phyloP scores from a whole-genome alignment of 2,797 vertebrate species.

The Eulemur mongoz region DNA sequence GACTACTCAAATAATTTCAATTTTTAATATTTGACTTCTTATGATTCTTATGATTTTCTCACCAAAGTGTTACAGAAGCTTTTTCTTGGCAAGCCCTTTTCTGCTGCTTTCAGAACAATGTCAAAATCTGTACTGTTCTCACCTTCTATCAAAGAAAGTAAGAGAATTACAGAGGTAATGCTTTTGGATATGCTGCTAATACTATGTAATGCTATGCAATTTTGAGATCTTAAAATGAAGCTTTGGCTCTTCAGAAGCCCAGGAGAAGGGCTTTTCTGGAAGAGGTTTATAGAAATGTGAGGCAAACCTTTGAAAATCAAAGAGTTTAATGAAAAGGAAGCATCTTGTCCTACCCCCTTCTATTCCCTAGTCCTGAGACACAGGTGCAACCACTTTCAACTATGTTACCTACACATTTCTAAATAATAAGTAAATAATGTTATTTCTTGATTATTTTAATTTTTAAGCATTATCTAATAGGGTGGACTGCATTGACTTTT shows the following conservation, averaged over 20 bases:
- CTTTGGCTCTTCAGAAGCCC: background rate
- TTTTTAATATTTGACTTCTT: constrained; percentile 45
- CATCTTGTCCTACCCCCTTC: background rate
- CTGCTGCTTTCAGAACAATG: constrained; percentile 26
- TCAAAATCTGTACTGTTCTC: background rate
- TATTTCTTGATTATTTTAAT: background rate
- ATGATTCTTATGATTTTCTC: background rate
- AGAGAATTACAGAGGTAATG: constrained; percentile 5
- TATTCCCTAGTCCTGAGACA: background rate
- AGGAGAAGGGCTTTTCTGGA: background rate
- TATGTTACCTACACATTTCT: background rate
- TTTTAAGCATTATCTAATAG: background rate
- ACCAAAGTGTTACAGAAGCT: background rate
- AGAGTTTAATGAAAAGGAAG: background rate
- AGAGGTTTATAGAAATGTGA: background rate
- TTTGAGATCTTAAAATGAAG: constrained; percentile 34
- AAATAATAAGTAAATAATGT: background rate
- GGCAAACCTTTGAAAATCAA: background rate
- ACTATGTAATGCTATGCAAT: background rate
- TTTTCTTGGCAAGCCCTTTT: background rate
- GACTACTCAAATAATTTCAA: constrained; percentile 38
- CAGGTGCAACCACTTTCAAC: background rate
- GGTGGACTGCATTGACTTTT: background rate
- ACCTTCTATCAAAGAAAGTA: background rate
- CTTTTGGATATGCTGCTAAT: constrained; percentile 16